phyloP scores from a whole-genome alignment of 1,140 invertebrate genomes.

The Aplysia californica region DNA sequence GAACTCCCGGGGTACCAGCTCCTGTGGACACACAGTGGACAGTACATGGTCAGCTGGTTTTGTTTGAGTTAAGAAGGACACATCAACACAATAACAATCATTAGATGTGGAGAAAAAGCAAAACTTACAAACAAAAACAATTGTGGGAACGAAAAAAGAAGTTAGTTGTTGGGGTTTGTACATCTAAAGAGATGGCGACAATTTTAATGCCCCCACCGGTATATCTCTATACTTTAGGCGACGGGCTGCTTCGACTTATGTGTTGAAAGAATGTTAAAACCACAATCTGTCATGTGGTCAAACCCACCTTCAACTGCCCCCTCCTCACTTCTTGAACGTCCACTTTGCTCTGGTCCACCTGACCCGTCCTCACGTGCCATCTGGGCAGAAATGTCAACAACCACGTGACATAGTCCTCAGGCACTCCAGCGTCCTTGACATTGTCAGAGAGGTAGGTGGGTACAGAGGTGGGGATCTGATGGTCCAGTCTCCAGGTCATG shows the following conservation, averaged over 20 bases:
- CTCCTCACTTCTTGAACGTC: neutral
- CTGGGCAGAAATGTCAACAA: slow-evolving; percentile 2
- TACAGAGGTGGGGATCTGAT: neutral
- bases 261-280: neutral
- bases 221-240: no score
- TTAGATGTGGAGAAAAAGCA: no score
- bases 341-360: neutral
- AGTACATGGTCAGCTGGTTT: no score
- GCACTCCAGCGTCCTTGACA: neutral
- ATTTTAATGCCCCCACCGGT: neutral
- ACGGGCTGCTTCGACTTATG: no score
- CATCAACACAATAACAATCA: neutral
- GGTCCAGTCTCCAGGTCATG: slow-evolving; percentile 7
- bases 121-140: no score
- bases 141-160: no score
- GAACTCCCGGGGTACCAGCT: slow-evolving; percentile 9
- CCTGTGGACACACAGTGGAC: no score
- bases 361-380: no score
- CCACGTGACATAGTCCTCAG: slow-evolving; percentile 11
- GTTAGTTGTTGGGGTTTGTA: no score
- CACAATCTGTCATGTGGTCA: neutral
- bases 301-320: slow-evolving; percentile 7
- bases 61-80: neutral
- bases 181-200: no score
- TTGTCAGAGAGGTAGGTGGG: neutral